A percentile compares a stretch with the other conserved stretches of the same genome.
These are phyloP conservation scores for Thunnus albacares DNA, from an alignment of 2,797 vertebrate genomes.

Conservation along the genomic window DNA sequence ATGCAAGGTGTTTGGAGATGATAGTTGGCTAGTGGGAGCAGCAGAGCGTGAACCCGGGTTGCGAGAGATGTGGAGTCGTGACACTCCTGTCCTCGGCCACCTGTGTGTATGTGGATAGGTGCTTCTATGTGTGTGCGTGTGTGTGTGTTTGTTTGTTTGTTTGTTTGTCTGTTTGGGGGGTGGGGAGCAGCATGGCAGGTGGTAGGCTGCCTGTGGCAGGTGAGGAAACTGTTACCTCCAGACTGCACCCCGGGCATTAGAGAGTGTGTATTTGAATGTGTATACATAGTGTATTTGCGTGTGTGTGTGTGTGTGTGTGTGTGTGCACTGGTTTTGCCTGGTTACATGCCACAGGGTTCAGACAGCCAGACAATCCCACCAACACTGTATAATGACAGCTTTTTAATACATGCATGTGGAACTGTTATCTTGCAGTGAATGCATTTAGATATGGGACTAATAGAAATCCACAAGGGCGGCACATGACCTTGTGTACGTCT, in stretches of 20 bases:
- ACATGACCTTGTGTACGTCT: conserved; percentile 53
- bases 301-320: conserved; percentile 23
- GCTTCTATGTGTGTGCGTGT: conserved; percentile 21
- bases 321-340: conserved; percentile 20
- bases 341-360: conserved; percentile 19
- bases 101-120: conserved; percentile 60
- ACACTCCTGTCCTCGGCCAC: conserved; percentile 75
- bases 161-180: conserved; percentile 41
- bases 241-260: conserved; percentile 55
- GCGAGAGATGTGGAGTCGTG: conserved; percentile 71
- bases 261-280: not conserved
- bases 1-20: conserved; percentile 82
- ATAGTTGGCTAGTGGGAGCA: conserved; percentile 78
- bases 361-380: conserved; percentile 5
- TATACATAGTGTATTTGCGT: not conserved
- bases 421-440: conserved; percentile 29
- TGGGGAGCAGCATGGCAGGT: conserved; percentile 65
- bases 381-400: conserved; percentile 21
- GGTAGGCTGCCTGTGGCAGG: conserved; percentile 64
- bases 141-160: conserved; percentile 18
- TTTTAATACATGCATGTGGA: conserved; percentile 29
- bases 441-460: conserved; percentile 43
- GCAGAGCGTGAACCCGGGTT: conserved; percentile 76
- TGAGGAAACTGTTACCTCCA: conserved; percentile 75
- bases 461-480: conserved; percentile 29